phyloP scores from a whole-genome alignment of 2,888 invertebrate species.

The Eupithecia insigniata region DNA sequence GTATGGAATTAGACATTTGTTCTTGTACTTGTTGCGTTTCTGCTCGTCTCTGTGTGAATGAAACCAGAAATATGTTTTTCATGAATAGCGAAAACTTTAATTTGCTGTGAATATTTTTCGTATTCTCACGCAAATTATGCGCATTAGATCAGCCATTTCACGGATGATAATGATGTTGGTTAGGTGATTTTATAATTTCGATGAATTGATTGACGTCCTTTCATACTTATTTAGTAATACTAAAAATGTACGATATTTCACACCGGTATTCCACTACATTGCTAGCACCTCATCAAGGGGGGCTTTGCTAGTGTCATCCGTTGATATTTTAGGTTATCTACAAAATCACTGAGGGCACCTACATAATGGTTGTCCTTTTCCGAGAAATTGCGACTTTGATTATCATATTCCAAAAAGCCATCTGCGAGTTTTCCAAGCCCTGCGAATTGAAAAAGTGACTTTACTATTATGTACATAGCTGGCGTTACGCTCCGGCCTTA shows the following conservation, averaged over 20 bases:
- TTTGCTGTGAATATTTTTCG: background rate
- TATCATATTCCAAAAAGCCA: background rate
- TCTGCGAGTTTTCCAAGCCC: background rate
- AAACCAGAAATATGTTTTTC: background rate
- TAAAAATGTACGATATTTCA: background rate
- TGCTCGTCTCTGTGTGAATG: background rate
- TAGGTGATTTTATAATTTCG: background rate
- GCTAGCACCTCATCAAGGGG: background rate
- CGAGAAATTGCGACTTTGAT: background rate
- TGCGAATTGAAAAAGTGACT: background rate
- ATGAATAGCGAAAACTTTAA: background rate
- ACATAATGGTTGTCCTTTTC: background rate
- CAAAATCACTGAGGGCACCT: background rate
- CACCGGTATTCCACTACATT: background rate
- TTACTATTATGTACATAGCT: no score
- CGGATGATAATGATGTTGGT: background rate
- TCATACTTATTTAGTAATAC: background rate
- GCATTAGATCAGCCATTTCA: background rate
- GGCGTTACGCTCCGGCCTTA: no score
- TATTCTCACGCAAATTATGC: background rate
- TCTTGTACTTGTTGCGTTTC: background rate
- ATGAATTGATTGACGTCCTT: background rate
- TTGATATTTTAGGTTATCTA: background rate
- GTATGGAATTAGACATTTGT: background rate
- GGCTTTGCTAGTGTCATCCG: background rate